Base-by-base conservation (phyloP, 2,888 invertebrate species). In the Cantharis flavilabris region DNA sequence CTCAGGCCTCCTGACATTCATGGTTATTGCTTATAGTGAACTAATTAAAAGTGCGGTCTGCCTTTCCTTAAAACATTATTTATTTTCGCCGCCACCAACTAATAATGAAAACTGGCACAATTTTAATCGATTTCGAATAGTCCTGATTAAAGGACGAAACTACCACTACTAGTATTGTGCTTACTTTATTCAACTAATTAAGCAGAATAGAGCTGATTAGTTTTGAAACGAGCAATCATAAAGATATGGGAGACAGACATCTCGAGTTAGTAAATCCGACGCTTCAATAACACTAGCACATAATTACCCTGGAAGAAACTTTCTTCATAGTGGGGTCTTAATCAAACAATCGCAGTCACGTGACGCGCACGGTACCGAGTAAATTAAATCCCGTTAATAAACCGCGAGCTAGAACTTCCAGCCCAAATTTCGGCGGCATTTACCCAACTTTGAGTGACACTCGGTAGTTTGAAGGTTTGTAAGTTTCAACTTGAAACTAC, bases 311-410 rank as follows among this genome's bases (percentile, higher is more conserved):
- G 18, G 69, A 72, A 67, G 72, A 70, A 78, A 75, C 69, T 75
- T 75, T 78, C 75, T 78, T 76, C 71, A 71, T 69, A 30, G 73
- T 71, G 20, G 69, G 75, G 75, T 74, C 79, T 79, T 81, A 82
- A 80, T 81, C 80, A 82, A 79, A 81, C 82, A 80, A 80, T 83
- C 80, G 78, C 49, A 77, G 79, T 82, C 80, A 82, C 77, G 80
- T 82, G 80, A 79, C 80, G 76, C 72, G 76, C 74, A 78, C 80
- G 78, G 80, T 69, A 75, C 74, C 75, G 80, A 83, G 79, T 83
- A 83, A 83, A 83, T 83, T 83, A 83, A 83, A 83, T 83, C 82
- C 80, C 81, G 82, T 82, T 83, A 83, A 83, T 83, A 84, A 83
- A 83, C 83, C 83, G 80, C 83, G 80, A 77, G 77, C 76, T 80